Conservation (phyloP, 2,113 vertebrate species). For the Notarius lentiginosus region DNA sequence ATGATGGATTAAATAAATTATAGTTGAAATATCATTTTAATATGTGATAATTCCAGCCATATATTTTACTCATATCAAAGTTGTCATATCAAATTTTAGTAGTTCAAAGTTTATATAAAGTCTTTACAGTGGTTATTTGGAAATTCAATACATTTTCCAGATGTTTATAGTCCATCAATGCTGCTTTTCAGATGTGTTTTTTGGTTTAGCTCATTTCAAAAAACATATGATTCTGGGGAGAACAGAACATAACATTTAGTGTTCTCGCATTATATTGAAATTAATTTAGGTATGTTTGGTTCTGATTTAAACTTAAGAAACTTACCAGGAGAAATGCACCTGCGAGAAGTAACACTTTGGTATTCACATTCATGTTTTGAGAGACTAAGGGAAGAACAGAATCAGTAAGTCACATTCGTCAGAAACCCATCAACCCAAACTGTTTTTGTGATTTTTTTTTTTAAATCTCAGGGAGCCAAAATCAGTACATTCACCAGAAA, state of each 20-base stretch:
- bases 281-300: background rate
- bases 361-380: constrained; percentile 61
- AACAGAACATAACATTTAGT: constrained; percentile 1
- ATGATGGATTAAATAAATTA: background rate
- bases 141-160: background rate
- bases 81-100: background rate
- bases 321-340: constrained; percentile 73
- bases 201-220: constrained; percentile 76
- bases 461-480: background rate
- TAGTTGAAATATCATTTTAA: background rate
- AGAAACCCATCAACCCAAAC: background rate
- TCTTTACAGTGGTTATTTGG: background rate
- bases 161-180: background rate
- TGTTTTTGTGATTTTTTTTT: background rate
- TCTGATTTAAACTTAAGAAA: background rate
- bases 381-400: constrained; percentile 63
- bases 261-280: background rate
- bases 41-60: background rate
- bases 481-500: background rate
- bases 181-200: background rate
- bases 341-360: constrained; percentile 70
- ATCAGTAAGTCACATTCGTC: background rate
- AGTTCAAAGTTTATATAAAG: background rate
- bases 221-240: constrained; percentile 73
- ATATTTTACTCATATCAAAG: background rate